A percentile compares a stretch with the other conserved stretches of the same genome.
These are phyloP conservation scores for Ciconia boyciana DNA, from an alignment of 2,113 vertebrate species.

Conservation along the genomic window DNA sequence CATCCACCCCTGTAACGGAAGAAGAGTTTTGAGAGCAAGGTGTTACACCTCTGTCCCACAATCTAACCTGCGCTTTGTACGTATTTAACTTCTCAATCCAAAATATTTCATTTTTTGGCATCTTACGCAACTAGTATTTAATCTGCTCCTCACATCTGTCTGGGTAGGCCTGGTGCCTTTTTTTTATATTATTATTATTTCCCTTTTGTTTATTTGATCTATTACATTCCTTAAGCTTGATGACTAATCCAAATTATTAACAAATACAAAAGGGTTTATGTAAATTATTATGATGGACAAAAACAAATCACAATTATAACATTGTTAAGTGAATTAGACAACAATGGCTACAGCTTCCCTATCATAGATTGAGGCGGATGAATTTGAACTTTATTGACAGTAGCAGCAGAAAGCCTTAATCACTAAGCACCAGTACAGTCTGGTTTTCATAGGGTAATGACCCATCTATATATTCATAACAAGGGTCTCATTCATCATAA, in stretches of 20 bases:
- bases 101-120: neutral
- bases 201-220: slow-evolving; percentile 53
- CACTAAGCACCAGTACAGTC: slow-evolving; percentile 47
- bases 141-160: slow-evolving; percentile 55
- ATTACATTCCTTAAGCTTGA: slow-evolving; percentile 55
- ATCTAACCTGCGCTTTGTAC: neutral
- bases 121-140: neutral
- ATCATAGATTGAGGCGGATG: slow-evolving; percentile 62
- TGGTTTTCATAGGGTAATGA: slow-evolving; percentile 73
- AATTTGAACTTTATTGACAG: slow-evolving; percentile 73
- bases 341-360: slow-evolving; percentile 66
- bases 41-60: neutral
- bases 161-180: neutral
- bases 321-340: slow-evolving; percentile 62
- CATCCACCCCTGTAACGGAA: neutral
- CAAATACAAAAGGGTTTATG: slow-evolving; percentile 60
- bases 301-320: slow-evolving; percentile 63
- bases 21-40: neutral
- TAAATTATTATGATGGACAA: slow-evolving; percentile 63
- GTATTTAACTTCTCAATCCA: neutral
- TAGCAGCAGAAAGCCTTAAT: slow-evolving; percentile 69
- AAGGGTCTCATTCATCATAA: slow-evolving; percentile 78
- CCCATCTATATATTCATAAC: slow-evolving; percentile 76
- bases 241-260: slow-evolving; percentile 56
- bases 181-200: neutral